A percentile compares a stretch with the other conserved stretches of the same genome.
phyloP scores from a whole-genome alignment of 2,113 vertebrate species.

The Erythrocercus mccallii region DNA sequence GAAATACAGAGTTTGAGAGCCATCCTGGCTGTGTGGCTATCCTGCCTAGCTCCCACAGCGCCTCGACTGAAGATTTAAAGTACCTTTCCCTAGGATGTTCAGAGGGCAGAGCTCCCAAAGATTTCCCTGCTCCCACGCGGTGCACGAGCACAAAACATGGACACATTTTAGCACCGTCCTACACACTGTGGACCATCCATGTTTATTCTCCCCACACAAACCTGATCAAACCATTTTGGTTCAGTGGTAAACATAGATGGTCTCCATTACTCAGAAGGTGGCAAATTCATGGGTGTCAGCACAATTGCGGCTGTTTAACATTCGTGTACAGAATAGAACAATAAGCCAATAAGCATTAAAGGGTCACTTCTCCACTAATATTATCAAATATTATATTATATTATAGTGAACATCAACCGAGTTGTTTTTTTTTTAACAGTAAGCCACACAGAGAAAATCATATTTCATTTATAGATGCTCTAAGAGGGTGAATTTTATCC shows the following conservation, averaged over 20 bases:
- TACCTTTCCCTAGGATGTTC: not conserved
- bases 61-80: not conserved
- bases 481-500: not conserved
- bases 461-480: not conserved
- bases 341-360: not conserved
- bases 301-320: not conserved
- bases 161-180: not conserved
- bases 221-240: not conserved
- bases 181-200: not conserved
- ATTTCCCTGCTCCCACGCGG: fast-evolving
- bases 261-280: not conserved
- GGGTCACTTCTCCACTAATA: not conserved
- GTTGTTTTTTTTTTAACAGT: not conserved
- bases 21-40: too few species aligned
- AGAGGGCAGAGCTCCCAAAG: not conserved
- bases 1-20: not conserved
- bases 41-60: not conserved
- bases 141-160: fast-evolving
- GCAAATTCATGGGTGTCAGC: not conserved
- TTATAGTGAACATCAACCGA: not conserved
- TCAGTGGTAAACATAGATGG: fast-evolving
- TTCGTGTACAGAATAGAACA: fast-evolving
- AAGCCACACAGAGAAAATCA: not conserved
- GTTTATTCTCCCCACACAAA: not conserved
- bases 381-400: not conserved